Conservation (phyloP, 2,113 vertebrate genomes). For the Periophthalmus modestus region DNA sequence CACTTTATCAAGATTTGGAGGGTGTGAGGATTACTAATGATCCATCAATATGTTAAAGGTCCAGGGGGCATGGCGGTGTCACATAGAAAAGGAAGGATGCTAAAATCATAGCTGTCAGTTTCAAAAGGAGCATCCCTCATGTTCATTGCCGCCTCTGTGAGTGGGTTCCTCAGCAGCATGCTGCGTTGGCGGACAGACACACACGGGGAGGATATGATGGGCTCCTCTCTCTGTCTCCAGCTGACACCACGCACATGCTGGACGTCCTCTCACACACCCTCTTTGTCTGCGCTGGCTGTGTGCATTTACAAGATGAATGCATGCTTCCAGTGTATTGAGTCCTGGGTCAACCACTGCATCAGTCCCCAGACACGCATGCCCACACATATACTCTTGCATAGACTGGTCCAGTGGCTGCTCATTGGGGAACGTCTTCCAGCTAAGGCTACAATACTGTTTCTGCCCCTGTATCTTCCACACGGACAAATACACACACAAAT, state of each 20-base stretch:
- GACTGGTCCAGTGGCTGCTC: slow-evolving; percentile 47
- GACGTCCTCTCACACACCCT: slow-evolving; percentile 66
- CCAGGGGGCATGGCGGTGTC: not conserved
- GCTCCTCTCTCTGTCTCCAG: slow-evolving; percentile 71
- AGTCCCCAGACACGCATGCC: slow-evolving; percentile 59
- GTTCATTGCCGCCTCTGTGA: slow-evolving; percentile 54
- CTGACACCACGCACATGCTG: slow-evolving; percentile 77
- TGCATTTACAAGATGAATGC: slow-evolving; percentile 72
- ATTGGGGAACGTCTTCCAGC: slow-evolving; percentile 24
- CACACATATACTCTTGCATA: slow-evolving; percentile 19
- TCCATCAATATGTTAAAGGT: not conserved
- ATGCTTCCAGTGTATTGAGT: slow-evolving; percentile 68
- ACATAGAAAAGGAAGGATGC: slow-evolving; percentile 2
- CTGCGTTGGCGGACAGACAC: slow-evolving; percentile 67
- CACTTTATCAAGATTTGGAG: not conserved
- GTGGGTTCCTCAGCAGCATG: slow-evolving; percentile 46
- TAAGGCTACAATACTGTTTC: slow-evolving; percentile 27
- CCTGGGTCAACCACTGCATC: slow-evolving; percentile 72
- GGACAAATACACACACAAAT: slow-evolving; percentile 49
- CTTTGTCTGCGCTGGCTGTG: slow-evolving; percentile 67
- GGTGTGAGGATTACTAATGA: not conserved
- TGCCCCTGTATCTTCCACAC: slow-evolving; percentile 1
- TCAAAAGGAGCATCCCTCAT: slow-evolving; percentile 39
- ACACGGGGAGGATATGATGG: slow-evolving; percentile 69
- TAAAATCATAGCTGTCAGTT: slow-evolving; percentile 14